phyloP scores from a whole-genome alignment of 2,888 invertebrate genomes.

The Diogma glabrata region DNA sequence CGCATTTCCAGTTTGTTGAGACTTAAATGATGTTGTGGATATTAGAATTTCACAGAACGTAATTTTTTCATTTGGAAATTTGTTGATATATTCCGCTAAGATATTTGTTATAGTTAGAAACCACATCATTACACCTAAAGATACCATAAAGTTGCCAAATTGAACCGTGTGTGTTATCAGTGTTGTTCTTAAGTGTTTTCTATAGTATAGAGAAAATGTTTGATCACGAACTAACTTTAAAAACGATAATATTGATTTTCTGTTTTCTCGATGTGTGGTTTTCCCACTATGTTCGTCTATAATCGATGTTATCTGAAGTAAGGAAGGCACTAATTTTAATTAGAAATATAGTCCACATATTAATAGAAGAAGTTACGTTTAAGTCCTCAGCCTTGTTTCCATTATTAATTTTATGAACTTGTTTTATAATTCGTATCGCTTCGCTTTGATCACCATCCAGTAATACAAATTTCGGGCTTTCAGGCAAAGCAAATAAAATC shows the following conservation, averaged over 20 bases:
- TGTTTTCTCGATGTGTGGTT: too few relatives aligned
- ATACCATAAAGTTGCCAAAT: conserved; percentile 29
- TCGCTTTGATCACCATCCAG: conserved; percentile 24
- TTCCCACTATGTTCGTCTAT: too few relatives aligned
- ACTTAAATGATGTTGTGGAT: too few relatives aligned
- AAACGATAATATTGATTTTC: too few relatives aligned
- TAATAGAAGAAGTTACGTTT: too few relatives aligned
- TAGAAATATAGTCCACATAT: too few relatives aligned
- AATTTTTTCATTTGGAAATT: conserved; percentile 23
- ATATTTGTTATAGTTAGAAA: conserved; percentile 31
- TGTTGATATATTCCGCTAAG: conserved; percentile 25
- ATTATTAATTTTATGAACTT: too few relatives aligned
- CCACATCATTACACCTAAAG: conserved; percentile 32
- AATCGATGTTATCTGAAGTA: conserved; percentile 4
- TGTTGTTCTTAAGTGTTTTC: conserved; percentile 26
- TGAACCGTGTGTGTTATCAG: conserved; percentile 28
- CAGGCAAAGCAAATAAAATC: conserved; percentile 27
- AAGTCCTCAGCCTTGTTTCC: too few relatives aligned
- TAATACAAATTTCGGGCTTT: conserved; percentile 31
- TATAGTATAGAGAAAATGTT: conserved; percentile 29
- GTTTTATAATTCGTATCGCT: too few relatives aligned
- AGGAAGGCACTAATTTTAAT: too few relatives aligned
- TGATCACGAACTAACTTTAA: conserved; percentile 32
- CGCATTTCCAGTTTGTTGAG: too few relatives aligned
- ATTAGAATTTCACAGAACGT: conserved; percentile 29